phyloP scores from a whole-genome alignment of 2,888 invertebrate species.

The Scaptodrosophila latifasciaeformis region DNA sequence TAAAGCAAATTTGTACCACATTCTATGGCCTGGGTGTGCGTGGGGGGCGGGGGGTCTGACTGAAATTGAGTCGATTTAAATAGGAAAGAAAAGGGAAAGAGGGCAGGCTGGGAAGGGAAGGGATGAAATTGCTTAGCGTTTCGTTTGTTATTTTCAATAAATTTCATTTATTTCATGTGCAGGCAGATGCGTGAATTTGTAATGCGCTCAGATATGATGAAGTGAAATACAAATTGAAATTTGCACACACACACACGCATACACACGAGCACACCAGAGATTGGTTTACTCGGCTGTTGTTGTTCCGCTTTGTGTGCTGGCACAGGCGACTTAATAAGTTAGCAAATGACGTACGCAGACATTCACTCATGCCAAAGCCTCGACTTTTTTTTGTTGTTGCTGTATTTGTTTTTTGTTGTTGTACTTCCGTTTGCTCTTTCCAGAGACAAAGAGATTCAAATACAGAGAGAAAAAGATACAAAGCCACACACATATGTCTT shows the following conservation, averaged over 20 bases:
- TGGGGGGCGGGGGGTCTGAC: too few relatives aligned
- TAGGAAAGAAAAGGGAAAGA: too few relatives aligned
- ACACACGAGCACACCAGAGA: constrained; percentile 1
- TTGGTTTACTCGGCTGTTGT: neutral
- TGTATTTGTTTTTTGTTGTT: neutral
- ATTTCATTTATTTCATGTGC: constrained; percentile 34
- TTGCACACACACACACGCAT: constrained; percentile 48
- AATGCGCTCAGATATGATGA: constrained; percentile 50
- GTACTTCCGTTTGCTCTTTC: constrained; percentile 8
- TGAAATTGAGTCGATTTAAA: too few relatives aligned
- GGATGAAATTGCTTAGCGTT: constrained; percentile 16
- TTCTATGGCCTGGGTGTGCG: too few relatives aligned
- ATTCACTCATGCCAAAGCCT: too few relatives aligned
- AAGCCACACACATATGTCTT: too few relatives aligned
- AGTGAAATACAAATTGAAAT: constrained; percentile 66
- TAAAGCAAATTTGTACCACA: constrained; percentile 62
- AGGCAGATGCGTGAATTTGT: constrained; percentile 43
- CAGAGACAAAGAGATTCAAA: too few relatives aligned
- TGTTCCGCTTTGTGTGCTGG: neutral
- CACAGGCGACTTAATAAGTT: too few relatives aligned
- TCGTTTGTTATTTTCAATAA: constrained; percentile 46
- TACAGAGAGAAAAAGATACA: neutral
- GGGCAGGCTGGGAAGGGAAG: constrained; percentile 7
- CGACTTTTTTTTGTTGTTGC: neutral
- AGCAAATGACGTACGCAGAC: too few relatives aligned